A percentile compares a stretch with the other conserved stretches of the same genome.
Conservation (phyloP, 1,140 invertebrate genomes). For the Aphaenogaster rudis region DNA sequence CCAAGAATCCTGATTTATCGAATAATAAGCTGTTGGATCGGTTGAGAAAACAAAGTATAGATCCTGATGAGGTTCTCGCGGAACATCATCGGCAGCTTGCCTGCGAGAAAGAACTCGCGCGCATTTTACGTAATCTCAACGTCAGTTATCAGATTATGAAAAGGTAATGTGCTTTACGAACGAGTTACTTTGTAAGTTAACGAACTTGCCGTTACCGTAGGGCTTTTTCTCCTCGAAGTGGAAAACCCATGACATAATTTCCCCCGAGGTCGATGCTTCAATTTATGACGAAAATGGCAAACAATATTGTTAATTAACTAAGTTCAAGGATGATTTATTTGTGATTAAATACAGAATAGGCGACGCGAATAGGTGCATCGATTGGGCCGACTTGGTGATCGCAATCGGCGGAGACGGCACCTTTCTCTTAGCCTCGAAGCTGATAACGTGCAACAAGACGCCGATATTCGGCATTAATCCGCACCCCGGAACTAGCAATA, state of each 20-base stretch:
- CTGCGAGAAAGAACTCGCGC: slow-evolving; percentile 62
- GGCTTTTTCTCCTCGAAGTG: background rate
- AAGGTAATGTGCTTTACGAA: slow-evolving; percentile 61
- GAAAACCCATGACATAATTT: slow-evolving; percentile 10
- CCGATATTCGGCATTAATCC: slow-evolving; percentile 98
- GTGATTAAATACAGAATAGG: slow-evolving; percentile 21
- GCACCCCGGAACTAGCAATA: slow-evolving; percentile 95
- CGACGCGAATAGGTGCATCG: slow-evolving; percentile 83
- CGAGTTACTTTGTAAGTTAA: slow-evolving; percentile 48
- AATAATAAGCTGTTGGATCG: slow-evolving; percentile 45
- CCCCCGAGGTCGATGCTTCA: background rate
- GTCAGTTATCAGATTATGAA: slow-evolving; percentile 65
- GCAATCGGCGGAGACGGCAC: slow-evolving; percentile 98
- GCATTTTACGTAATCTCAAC: slow-evolving; percentile 64
- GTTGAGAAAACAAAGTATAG: slow-evolving; percentile 22
- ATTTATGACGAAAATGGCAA: background rate
- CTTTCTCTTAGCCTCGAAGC: slow-evolving; percentile 96
- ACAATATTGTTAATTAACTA: slow-evolving; percentile 23
- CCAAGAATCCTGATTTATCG: slow-evolving; percentile 24
- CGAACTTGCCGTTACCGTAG: slow-evolving; percentile 24
- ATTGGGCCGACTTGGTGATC: slow-evolving; percentile 97
- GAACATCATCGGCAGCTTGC: slow-evolving; percentile 61
- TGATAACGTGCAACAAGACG: slow-evolving; percentile 91
- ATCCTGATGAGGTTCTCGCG: slow-evolving; percentile 51
- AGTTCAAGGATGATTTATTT: background rate